Evolutionary conservation across 2,888 invertebrate species (phyloP), one percentile per base, ranked within the genome.

Genomic region (Acleris sparsana): DNA sequence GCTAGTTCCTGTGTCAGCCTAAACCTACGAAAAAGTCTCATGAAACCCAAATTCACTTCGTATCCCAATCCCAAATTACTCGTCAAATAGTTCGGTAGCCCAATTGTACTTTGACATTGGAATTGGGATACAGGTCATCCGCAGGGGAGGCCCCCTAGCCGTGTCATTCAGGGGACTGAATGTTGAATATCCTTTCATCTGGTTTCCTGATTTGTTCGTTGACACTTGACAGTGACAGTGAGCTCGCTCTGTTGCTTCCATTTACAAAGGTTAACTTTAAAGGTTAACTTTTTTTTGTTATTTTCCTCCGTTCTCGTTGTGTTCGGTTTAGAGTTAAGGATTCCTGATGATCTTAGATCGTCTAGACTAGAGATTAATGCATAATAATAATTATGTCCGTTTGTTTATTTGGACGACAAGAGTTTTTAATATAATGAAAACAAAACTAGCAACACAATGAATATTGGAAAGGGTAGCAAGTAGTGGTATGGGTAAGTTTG

Each of bases 21-120:
- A 46, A 6, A 46, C n/a, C n/a, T n/a, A 46, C 46, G 5, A 16
- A 46, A 44, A 44, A n/a, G 46, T 46, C 46, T 46, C 46, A 46
- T 46, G 17, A 46, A 17, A 46, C 17, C 53, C 16, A 18, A 13
- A 53, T 39, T 39, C 39, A 39, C 53, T 39, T 18, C 13, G 17
- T 39, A 39, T 39, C 39, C 17, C 11, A n/a, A n/a, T n/a, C n/a
- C n/a, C n/a, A n/a, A n/a, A 33, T 39, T 49, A 11, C 53, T 39
- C 18, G 18, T 43, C 16, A 39, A 33, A 53, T 29, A 17, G 20
- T 43, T 53, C 18, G 18, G 55, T 16, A 22, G 33, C 53, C 20
- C 39, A 39, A 55, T 55, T 55, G 43, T 43, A 43, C 18, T 39
- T 39, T 55, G 55, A 55, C 43, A 43, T 55, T 55, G 6, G 39